These are phyloP conservation scores for Prionailurus bengalensis DNA, from an alignment of 2,113 vertebrate species.

Conservation along the genomic window DNA sequence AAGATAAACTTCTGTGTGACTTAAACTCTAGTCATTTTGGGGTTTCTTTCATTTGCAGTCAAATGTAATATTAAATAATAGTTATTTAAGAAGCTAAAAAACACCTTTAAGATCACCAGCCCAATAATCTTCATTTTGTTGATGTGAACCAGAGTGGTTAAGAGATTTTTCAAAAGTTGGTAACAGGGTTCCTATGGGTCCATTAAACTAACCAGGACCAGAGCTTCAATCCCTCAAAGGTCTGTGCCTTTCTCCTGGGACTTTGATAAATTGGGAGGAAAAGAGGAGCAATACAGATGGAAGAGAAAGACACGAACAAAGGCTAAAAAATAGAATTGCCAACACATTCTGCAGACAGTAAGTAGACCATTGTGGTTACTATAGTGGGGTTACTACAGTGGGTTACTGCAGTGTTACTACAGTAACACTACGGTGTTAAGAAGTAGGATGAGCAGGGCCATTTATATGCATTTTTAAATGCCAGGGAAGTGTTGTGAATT, in stretches of 20 bases:
- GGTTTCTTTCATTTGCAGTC: conserved; percentile 9
- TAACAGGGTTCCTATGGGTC: not conserved
- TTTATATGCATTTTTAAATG: not conserved
- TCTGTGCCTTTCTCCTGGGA: not conserved
- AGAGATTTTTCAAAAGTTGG: not conserved
- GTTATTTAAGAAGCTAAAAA: not conserved
- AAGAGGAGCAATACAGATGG: not conserved
- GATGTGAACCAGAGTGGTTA: not conserved
- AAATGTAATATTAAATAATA: not conserved
- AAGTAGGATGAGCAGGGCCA: not conserved
- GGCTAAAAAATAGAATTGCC: not conserved
- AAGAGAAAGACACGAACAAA: not conserved
- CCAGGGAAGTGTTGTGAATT: not conserved
- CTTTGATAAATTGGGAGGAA: not conserved
- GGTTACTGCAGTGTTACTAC: too few relatives aligned
- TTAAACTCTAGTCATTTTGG: not conserved
- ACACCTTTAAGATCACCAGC: not conserved
- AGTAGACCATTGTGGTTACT: not conserved
- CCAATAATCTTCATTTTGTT: not conserved
- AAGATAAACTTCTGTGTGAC: not conserved
- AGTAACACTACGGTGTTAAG: not conserved
- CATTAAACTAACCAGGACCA: not conserved
- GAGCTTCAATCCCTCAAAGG: not conserved
- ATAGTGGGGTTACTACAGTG: not conserved
- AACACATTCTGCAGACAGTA: not conserved